Conservation (phyloP, 2,113 vertebrate species). For the Zosterops borbonicus region DNA sequence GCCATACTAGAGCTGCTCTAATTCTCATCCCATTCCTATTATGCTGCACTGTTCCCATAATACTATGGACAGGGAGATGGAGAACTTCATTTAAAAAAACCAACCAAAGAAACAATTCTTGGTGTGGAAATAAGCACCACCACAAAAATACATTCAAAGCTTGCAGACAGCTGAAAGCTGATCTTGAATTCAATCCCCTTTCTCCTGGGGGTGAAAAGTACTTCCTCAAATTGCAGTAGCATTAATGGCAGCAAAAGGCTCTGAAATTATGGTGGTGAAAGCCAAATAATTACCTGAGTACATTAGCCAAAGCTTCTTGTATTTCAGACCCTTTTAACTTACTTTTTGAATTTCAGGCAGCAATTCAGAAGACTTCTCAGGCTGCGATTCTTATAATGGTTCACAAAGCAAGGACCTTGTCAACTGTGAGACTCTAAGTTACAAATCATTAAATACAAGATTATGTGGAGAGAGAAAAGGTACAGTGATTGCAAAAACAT, state of each 20-base stretch:
- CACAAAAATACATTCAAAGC: not conserved
- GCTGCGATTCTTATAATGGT: not conserved
- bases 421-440: not conserved
- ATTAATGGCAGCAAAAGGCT: not conserved
- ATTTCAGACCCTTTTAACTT: not conserved
- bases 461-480: not conserved
- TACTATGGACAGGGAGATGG: not conserved
- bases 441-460: not conserved
- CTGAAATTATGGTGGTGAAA: not conserved
- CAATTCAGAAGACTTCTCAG: slow-evolving; percentile 9
- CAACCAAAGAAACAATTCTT: not conserved
- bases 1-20: not conserved
- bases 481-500: not conserved
- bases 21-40: not conserved
- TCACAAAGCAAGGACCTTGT: not conserved
- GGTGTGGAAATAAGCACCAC: not conserved
- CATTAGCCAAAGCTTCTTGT: not conserved
- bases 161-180: not conserved
- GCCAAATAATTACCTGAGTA: not conserved
- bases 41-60: not conserved
- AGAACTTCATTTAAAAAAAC: not conserved
- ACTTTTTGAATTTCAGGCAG: slow-evolving; percentile 50
- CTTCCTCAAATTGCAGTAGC: not conserved
- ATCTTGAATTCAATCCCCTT: not conserved
- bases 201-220: not conserved